Conservation (phyloP, 2,888 invertebrate species). For the Drosophila atroscutellata region DNA sequence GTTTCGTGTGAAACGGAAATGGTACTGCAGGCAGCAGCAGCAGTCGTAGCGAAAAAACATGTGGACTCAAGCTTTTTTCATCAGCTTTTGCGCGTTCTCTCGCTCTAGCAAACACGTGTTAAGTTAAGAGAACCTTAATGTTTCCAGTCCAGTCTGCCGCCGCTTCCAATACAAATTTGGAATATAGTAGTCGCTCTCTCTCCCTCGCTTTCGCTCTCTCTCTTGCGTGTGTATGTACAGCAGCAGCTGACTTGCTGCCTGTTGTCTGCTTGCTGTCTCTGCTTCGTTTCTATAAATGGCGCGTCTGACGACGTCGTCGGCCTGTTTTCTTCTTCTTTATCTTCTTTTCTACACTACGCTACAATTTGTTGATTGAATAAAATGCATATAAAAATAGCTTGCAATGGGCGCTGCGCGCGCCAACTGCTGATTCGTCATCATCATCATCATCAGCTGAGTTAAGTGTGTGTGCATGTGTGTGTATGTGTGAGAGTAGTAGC, state of each 20-base stretch:
- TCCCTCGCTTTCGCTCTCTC: constrained; percentile 23
- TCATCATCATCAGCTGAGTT: constrained; percentile 79
- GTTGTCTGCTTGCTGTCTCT: constrained; percentile 35
- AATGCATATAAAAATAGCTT: constrained; percentile 79
- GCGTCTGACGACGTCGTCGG: constrained; percentile 45
- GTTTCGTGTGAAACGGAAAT: constrained; percentile 70
- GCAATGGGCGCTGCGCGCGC: constrained; percentile 41
- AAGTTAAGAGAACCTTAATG: constrained; percentile 56
- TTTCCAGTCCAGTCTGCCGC: constrained; percentile 51
- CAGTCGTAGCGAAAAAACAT: constrained; percentile 71
- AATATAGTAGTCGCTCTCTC: constrained; percentile 33
- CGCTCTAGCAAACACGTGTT: constrained; percentile 62
- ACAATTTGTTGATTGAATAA: constrained; percentile 75
- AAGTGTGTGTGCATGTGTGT: constrained; percentile 29
- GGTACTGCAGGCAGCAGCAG: constrained; percentile 36
- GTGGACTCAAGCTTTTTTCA: constrained; percentile 69
- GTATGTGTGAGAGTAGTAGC: constrained; percentile 19
- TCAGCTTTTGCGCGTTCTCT: constrained; percentile 44
- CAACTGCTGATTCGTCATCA: constrained; percentile 71
- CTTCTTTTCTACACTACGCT: constrained; percentile 47
- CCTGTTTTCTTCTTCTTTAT: constrained; percentile 42
- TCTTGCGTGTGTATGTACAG: constrained; percentile 36
- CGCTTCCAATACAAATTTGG: constrained; percentile 54
- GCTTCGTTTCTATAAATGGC: constrained; percentile 72
- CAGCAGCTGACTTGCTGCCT: constrained; percentile 56